Conservation (phyloP, 2,113 vertebrate species). For the Chauna torquata region DNA sequence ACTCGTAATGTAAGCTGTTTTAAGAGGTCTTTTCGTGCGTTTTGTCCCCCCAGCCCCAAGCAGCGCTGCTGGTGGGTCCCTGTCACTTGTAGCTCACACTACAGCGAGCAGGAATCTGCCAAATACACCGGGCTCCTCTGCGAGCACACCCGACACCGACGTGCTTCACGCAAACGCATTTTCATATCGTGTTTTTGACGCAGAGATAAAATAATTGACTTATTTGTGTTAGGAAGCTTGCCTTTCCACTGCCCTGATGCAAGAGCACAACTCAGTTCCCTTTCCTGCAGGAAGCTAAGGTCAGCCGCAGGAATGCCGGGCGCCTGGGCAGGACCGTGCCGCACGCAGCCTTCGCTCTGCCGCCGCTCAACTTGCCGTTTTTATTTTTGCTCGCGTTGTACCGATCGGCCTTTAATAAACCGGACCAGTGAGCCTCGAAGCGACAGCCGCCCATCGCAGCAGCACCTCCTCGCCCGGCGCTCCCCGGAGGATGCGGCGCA, state of each 20-base stretch:
- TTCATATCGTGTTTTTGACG: not conserved
- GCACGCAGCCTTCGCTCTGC: not conserved
- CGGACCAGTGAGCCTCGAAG: not conserved
- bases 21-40: not conserved
- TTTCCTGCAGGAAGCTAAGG: not conserved
- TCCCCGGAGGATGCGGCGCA: not conserved
- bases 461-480: too few species aligned
- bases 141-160: rapidly evolving
- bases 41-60: not conserved
- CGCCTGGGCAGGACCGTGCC: not conserved
- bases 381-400: not conserved
- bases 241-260: not conserved
- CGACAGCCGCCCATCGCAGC: too few species aligned
- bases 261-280: not conserved
- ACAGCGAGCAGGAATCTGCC: not conserved
- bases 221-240: not conserved
- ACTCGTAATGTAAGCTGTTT: not conserved
- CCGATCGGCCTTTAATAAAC: not conserved
- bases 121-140: too few species aligned
- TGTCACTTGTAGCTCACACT: rapidly evolving
- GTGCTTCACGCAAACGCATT: not conserved
- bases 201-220: not conserved
- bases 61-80: not conserved
- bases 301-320: not conserved
- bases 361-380: not conserved